Evolutionary conservation across 1,140 invertebrate species (phyloP), one percentile per base, ranked within the genome.

Genomic region (Hyles euphorbiae): DNA sequence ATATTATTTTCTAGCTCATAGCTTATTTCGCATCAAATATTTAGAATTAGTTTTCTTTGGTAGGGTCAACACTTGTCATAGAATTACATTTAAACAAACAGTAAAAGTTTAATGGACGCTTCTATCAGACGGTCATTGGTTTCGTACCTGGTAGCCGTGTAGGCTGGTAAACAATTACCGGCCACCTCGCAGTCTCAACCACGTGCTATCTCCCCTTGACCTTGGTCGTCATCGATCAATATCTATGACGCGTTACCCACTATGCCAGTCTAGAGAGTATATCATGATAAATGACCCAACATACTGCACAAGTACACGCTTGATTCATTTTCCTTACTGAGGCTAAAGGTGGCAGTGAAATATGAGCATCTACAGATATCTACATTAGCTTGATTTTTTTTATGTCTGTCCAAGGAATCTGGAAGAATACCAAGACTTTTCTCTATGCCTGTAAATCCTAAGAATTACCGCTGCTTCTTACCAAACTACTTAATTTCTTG

Each of bases 191-290:
- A 60, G 61, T 67, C 62, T 58, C 54, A 66, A 65, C 61, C 63
- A 70, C 61, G 49, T 51, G 52, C 52, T 72, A 47, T 61, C 66
- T 73, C 65, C 66, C 68, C 69, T 74, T 81, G 76, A 75, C 81
- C 81, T 86, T 84, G 70, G 40, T 65, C 61, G 63, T 68, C 67
- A 70, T 69, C 58, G 72, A 76, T 84, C 78, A 69, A 83, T 81
- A 78, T 68, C 58, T 57, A 43, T 79, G 72, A 77, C 72, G 73
- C 74, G 56, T 67, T 63, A 66, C 51, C 55, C 50, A 61, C 51
- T 66, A 67, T 72, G 63, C 66, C 63, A 68, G 60, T 54, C 58
- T 34, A 69, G 44, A 65, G 62, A 69, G 54, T 66, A 70, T 59
- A 59, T 61, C 45, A 58, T 81, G 71, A 78, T 76, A 72, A 81